Conservation (phyloP, 2,113 vertebrate species). For the western clawed frog (Xenopus tropicalis) region UCB_Xtro_10.0 CM004449.2:4182001-4182500, state of each 20-base stretch:
- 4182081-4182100: background rate
- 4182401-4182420: too few relatives aligned
- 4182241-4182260: background rate
- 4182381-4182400: too few relatives aligned
- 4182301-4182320: too few relatives aligned
- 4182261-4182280: too few relatives aligned
- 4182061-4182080: background rate
- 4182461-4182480: too few relatives aligned
- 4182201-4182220: background rate
- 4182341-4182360: too few relatives aligned
- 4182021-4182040: background rate
- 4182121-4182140: background rate
- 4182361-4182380: too few relatives aligned
- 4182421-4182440: too few relatives aligned
- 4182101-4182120: background rate
- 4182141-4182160: background rate
- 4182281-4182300: too few relatives aligned
- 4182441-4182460: too few relatives aligned
- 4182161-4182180: background rate
- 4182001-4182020: background rate
- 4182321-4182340: too few relatives aligned
- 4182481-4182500: too few relatives aligned
- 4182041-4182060: background rate
- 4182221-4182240: background rate
- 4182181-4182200: conserved; percentile 51